phyloP scores from a whole-genome alignment of 1,140 invertebrate species.

The Caenorhabditis briggsae region DNA sequence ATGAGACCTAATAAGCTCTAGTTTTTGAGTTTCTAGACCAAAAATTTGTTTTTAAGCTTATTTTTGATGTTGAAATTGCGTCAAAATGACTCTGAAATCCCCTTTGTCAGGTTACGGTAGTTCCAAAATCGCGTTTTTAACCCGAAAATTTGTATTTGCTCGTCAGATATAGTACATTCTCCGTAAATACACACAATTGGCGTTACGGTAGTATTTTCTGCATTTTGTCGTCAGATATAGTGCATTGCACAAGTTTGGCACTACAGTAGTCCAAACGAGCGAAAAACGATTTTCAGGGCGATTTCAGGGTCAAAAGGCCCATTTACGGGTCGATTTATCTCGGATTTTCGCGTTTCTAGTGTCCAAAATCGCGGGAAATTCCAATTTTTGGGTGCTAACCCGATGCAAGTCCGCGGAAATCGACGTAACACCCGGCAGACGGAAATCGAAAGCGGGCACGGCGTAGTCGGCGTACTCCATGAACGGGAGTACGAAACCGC shows the following conservation, averaged over 20 bases:
- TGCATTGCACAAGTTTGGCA: too few relatives aligned
- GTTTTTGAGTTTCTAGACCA: too few relatives aligned
- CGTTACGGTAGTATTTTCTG: too few relatives aligned
- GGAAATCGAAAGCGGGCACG: conserved; percentile 88
- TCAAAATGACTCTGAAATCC: neutral
- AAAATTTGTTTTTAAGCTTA: too few relatives aligned
- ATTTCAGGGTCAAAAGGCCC: conserved; percentile 22
- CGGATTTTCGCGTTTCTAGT: neutral
- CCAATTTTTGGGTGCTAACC: conserved; percentile 77
- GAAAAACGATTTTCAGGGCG: too few relatives aligned
- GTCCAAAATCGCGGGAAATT: neutral
- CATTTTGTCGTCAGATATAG: too few relatives aligned
- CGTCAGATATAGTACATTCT: too few relatives aligned
- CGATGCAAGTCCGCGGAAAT: conserved; percentile 98
- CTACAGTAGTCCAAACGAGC: too few relatives aligned
- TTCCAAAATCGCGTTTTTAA: too few relatives aligned
- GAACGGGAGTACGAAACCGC: conserved; percentile 92
- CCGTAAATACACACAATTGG: too few relatives aligned
- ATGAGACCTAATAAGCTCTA: too few relatives aligned
- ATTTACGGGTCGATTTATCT: neutral
- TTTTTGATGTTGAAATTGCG: neutral
- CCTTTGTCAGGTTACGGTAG: neutral
- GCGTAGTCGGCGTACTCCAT: conserved; percentile 88
- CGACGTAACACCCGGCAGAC: conserved; percentile 90
- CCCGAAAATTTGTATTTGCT: too few relatives aligned